A percentile compares a stretch with the other conserved stretches of the same genome.
These are phyloP conservation scores for Microtus richardsoni DNA, from an alignment of 2,113 vertebrate genomes.

Conservation along the genomic window DNA sequence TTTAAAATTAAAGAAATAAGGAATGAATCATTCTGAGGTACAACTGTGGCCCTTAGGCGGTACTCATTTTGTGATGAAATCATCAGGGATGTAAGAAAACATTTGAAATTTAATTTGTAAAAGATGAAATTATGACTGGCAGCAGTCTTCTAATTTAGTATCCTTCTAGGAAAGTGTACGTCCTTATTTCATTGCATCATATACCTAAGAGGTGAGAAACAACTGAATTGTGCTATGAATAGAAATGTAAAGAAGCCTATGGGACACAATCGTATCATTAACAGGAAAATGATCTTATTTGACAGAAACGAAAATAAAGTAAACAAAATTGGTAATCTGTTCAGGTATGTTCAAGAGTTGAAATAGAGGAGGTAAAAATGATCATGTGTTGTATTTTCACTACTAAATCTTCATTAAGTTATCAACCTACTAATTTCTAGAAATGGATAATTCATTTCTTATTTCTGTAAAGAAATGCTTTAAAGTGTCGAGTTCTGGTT, in stretches of 20 bases:
- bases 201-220: background rate
- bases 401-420: background rate
- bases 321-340: background rate
- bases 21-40: background rate
- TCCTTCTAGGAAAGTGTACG: rapidly evolving
- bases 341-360: background rate
- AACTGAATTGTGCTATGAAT: background rate
- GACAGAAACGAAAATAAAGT: background rate
- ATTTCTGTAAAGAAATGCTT: background rate
- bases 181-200: too few species aligned
- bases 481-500: background rate
- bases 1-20: background rate
- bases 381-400: too few species aligned
- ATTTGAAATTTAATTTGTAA: background rate
- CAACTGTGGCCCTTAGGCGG: background rate
- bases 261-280: background rate
- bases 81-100: background rate
- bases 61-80: background rate
- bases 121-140: background rate
- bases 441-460: background rate
- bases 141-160: background rate
- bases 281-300: background rate
- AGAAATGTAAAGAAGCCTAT: background rate
- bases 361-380: background rate
- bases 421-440: background rate